Percentiles rank a stretch among this genome's conserved stretches.
phyloP scores from a whole-genome alignment of 1,140 invertebrate species.

The Monomorium pharaonis region DNA sequence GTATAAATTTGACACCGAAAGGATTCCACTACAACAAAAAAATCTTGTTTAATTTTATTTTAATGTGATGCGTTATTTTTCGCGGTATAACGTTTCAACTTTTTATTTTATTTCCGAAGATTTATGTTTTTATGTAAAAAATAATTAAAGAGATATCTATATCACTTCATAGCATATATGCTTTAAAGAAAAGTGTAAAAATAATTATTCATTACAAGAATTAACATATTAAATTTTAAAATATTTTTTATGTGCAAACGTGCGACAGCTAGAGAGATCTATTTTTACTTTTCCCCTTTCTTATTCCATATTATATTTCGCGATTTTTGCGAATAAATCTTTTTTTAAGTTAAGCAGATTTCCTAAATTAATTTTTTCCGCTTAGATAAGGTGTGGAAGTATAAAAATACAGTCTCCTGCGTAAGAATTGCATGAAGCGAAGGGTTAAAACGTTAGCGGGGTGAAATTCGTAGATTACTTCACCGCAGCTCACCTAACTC shows the following conservation, averaged over 20 bases:
- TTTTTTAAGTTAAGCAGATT: background rate
- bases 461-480: conserved; percentile 45
- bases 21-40: background rate
- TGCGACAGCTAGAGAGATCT: background rate
- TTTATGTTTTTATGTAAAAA: background rate
- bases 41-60: conserved; percentile 1
- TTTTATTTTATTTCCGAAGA: background rate
- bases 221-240: conserved; percentile 22
- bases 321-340: background rate
- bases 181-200: background rate
- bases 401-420: conserved; percentile 18
- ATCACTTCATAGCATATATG: background rate
- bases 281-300: background rate
- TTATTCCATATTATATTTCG: conserved; percentile 1
- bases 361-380: conserved; percentile 18
- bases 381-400: background rate
- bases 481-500: conserved; percentile 49
- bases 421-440: conserved; percentile 20
- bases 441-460: conserved; percentile 18
- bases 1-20: conserved; percentile 10
- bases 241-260: background rate
- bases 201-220: background rate
- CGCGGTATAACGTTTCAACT: background rate
- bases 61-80: background rate
- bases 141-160: background rate